Percentiles rank a stretch among this genome's conserved stretches.
phyloP scores from a whole-genome alignment of 2,797 vertebrate species.

The Steatocranus sp. region DNA sequence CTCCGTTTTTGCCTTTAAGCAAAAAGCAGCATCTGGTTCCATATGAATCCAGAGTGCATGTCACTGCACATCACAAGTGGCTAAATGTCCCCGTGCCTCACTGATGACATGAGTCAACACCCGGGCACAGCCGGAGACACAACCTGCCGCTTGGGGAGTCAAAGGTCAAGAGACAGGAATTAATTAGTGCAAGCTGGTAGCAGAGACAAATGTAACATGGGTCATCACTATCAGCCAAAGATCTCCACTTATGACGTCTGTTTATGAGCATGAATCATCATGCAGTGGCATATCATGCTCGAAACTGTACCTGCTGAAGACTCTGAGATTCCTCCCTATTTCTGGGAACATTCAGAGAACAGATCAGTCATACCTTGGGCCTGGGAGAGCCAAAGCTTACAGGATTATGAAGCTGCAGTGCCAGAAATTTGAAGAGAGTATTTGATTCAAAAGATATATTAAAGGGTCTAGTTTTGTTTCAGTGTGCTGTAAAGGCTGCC shows the following conservation, averaged over 20 bases:
- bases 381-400: background rate
- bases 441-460: background rate
- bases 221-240: background rate
- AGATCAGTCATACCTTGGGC: background rate
- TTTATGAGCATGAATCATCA: slow-evolving; percentile 35
- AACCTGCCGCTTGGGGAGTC: background rate
- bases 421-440: background rate
- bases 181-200: slow-evolving; percentile 5
- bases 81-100: slow-evolving; percentile 16
- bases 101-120: slow-evolving; percentile 29
- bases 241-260: slow-evolving; percentile 21
- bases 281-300: background rate
- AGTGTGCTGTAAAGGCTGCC: background rate
- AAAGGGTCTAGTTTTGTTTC: background rate
- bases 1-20: background rate
- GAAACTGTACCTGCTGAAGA: background rate
- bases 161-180: slow-evolving; percentile 28
- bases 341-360: background rate
- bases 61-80: background rate
- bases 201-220: background rate
- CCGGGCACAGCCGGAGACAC: background rate
- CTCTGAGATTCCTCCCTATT: background rate
- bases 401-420: background rate
- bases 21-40: background rate
- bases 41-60: background rate